Base-by-base conservation (phyloP, 2,888 invertebrate species). In the Eupithecia subfuscata region DNA sequence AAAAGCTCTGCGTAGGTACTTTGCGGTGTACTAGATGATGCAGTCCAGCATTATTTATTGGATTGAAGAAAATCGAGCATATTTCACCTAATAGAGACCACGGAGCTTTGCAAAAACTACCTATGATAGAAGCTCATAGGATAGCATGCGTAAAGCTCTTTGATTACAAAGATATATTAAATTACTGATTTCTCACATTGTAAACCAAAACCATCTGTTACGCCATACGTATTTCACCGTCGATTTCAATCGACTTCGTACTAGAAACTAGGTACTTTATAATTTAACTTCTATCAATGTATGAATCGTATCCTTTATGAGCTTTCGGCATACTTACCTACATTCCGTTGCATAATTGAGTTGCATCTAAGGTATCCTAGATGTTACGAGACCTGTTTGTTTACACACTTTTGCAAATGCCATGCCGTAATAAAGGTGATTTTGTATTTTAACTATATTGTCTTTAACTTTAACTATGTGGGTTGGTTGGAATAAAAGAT, bases 381-480 rank as follows among this genome's bases (percentile, higher is more conserved):
- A 80, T 79, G 73, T 81, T 76, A 75, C 80, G 79, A 75, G 79
- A 75, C 71, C 74, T 79, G 79, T 81, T 80, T 82, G 79, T 81
- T 79, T 82, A 78, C 75, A 79, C 71, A 78, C 75, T 73, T 78
- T 79, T 75, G 77, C 79, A 78, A 81, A 80, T 76, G 72, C 52
- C 78, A 78, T 75, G 73, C 76, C 74, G 78, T 75, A 80, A 80
- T 71, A 68, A 16, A 71, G 68, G n/a, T 70, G 67, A 64, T n/a
- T n/a, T n/a, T n/a, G n/a, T n/a, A n/a, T n/a, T n/a, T n/a, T n/a
- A n/a, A n/a, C n/a, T n/a, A n/a, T n/a, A n/a, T n/a, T n/a, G n/a
- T n/a, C n/a, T n/a, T n/a, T n/a, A n/a, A n/a, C n/a, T n/a, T n/a
- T n/a, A n/a, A n/a, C n/a, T n/a, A n/a, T n/a, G n/a, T n/a, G n/a